phyloP scores from a whole-genome alignment of 2,888 invertebrate genomes.

The Drosophila trichaetosa region DNA sequence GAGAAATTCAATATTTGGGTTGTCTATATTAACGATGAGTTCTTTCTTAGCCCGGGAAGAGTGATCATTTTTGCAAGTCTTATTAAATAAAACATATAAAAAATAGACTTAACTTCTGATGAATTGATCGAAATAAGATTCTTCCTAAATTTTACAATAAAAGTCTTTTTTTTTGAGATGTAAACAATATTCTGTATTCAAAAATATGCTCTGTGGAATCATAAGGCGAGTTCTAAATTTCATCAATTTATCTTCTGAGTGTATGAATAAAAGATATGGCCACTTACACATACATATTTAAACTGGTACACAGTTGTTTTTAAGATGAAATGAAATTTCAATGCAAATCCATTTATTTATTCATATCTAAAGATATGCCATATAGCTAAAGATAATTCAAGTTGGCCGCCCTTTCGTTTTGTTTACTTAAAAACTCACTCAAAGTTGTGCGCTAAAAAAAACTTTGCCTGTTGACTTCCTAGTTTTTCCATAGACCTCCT shows the following conservation, averaged over 20 bases:
- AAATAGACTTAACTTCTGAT: background rate
- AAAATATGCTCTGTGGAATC: background rate
- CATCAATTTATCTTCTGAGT: background rate
- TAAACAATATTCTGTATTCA: background rate
- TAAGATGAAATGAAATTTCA: background rate
- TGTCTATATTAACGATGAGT: background rate
- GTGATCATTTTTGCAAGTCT: background rate
- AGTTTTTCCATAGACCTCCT: slow-evolving; percentile 18
- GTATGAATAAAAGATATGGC: background rate
- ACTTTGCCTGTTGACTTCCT: slow-evolving; percentile 41
- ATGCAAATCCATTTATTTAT: slow-evolving; percentile 3
- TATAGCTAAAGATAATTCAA: background rate
- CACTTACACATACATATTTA: background rate
- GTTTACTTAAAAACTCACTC: slow-evolving; percentile 38
- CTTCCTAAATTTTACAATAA: background rate
- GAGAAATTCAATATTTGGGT: background rate
- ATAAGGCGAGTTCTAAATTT: background rate
- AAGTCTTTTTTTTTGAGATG: no score
- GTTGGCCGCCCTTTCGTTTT: slow-evolving; percentile 3
- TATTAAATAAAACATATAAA: background rate
- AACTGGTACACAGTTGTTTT: background rate
- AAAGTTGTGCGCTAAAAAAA: slow-evolving; percentile 31
- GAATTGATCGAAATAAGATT: background rate
- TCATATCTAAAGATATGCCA: background rate
- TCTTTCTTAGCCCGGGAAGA: background rate